Conservation (phyloP, 2,888 invertebrate genomes). For the Acholoe squamosa region DNA sequence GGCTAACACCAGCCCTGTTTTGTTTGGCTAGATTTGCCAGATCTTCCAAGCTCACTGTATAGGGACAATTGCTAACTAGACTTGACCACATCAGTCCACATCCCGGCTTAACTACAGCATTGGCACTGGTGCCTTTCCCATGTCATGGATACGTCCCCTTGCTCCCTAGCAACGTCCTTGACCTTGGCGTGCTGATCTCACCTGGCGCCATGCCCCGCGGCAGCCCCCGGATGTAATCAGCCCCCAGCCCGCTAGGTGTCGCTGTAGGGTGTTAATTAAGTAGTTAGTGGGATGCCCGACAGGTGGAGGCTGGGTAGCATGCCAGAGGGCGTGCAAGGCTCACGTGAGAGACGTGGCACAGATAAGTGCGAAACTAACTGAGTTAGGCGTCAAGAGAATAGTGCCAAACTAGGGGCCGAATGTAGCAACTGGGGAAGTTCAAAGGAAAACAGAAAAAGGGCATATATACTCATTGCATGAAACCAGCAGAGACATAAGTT, state of each 20-base stretch:
- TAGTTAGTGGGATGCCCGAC: conserved; percentile 29
- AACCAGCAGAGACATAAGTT: too few relatives aligned
- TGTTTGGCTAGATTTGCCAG: too few relatives aligned
- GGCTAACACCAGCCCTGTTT: too few relatives aligned
- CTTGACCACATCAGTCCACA: too few relatives aligned
- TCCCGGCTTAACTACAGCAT: too few relatives aligned
- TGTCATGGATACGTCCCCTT: background rate
- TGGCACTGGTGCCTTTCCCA: too few relatives aligned
- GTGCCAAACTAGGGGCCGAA: background rate
- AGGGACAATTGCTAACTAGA: too few relatives aligned
- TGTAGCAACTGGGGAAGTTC: too few relatives aligned
- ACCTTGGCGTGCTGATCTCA: conserved; percentile 34
- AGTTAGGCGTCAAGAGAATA: background rate
- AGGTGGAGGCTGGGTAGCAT: background rate
- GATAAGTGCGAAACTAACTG: conserved; percentile 35
- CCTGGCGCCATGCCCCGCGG: conserved; percentile 28
- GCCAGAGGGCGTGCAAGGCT: background rate
- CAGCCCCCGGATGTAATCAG: background rate
- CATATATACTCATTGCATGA: too few relatives aligned
- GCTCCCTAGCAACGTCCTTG: background rate
- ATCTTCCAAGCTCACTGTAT: too few relatives aligned
- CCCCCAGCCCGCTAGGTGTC: conserved; percentile 23
- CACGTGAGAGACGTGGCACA: conserved; percentile 15
- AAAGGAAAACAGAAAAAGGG: too few relatives aligned
- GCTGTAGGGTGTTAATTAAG: conserved; percentile 29